Conservation (phyloP, 2,113 vertebrate genomes). For the Zeus faber region DNA sequence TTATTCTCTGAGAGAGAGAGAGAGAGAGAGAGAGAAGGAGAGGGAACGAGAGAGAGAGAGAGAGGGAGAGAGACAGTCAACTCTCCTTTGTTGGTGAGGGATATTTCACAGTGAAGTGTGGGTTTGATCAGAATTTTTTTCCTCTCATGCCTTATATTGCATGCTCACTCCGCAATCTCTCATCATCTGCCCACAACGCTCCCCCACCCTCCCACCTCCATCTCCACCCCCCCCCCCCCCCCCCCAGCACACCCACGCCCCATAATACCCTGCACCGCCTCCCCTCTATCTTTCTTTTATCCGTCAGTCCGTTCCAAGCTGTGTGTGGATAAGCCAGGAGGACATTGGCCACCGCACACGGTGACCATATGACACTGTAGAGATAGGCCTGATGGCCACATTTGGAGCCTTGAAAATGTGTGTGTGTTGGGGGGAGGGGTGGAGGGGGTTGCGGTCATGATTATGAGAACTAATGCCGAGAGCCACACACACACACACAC, state of each 20-base stretch:
- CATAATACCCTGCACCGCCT: constrained; percentile 6
- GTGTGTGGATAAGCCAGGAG: constrained; percentile 68
- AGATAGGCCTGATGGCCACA: constrained; percentile 67
- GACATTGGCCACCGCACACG: constrained; percentile 64
- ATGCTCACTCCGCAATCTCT: constrained; percentile 45
- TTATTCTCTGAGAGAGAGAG: too few species aligned
- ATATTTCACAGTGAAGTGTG: constrained; percentile 12
- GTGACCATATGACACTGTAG: constrained; percentile 68
- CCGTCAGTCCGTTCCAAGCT: constrained; percentile 59
- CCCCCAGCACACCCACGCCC: neutral
- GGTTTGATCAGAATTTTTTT: constrained; percentile 29
- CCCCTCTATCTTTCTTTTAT: constrained; percentile 62
- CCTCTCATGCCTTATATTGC: constrained; percentile 19
- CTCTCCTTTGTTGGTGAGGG: constrained; percentile 14
- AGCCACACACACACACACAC: neutral
- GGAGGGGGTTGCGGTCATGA: constrained; percentile 54
- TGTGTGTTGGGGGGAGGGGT: constrained; percentile 50
- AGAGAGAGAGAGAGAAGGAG: too few species aligned
- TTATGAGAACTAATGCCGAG: constrained; percentile 43
- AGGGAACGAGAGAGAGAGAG: too few species aligned
- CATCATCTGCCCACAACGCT: constrained; percentile 38
- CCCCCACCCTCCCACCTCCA: constrained; percentile 6
- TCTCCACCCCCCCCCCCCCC: neutral
- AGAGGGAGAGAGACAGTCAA: constrained; percentile 31
- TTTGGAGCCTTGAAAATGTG: constrained; percentile 47